phyloP scores from a whole-genome alignment of 1,140 invertebrate species.

The Choristoneura fumiferana region DNA sequence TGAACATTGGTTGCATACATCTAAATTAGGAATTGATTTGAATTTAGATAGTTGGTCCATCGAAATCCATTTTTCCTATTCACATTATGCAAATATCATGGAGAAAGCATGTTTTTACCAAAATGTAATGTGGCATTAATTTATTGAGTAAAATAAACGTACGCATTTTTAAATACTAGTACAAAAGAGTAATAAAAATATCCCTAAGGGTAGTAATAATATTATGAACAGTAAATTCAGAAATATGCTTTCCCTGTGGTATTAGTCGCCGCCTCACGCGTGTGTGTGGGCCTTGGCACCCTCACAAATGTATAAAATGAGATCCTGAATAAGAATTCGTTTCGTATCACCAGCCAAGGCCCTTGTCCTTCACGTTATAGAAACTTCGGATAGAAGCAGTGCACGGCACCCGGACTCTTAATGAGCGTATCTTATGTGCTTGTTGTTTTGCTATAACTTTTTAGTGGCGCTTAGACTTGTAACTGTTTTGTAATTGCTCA shows the following conservation, averaged over 20 bases:
- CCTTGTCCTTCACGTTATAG: conserved; percentile 24
- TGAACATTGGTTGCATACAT: conserved; percentile 43
- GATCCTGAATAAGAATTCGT: too few relatives aligned
- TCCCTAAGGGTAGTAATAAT: not conserved
- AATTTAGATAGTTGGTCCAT: conserved; percentile 44
- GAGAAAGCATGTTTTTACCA: not conserved
- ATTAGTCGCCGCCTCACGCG: not conserved
- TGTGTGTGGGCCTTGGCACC: conserved; percentile 1
- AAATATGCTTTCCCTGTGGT: not conserved
- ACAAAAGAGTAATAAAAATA: too few relatives aligned
- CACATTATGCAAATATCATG: conserved; percentile 25
- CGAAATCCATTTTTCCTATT: conserved; percentile 55
- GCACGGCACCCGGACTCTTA: conserved; percentile 42
- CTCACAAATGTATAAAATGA: too few relatives aligned
- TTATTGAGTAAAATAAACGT: too few relatives aligned
- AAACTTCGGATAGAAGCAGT: conserved; percentile 31
- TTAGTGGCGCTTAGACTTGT: conserved; percentile 20
- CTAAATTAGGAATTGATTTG: conserved; percentile 47
- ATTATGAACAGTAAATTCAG: not conserved
- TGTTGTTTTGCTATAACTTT: conserved; percentile 21
- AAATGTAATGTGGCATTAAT: too few relatives aligned
- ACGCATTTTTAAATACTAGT: too few relatives aligned
- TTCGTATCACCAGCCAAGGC: not conserved
- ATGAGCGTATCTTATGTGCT: conserved; percentile 36
- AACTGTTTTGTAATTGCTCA: conserved; percentile 14